Base-by-base conservation (phyloP, 2,888 invertebrate species). In the Dyspetes luteomarginatus region DNA sequence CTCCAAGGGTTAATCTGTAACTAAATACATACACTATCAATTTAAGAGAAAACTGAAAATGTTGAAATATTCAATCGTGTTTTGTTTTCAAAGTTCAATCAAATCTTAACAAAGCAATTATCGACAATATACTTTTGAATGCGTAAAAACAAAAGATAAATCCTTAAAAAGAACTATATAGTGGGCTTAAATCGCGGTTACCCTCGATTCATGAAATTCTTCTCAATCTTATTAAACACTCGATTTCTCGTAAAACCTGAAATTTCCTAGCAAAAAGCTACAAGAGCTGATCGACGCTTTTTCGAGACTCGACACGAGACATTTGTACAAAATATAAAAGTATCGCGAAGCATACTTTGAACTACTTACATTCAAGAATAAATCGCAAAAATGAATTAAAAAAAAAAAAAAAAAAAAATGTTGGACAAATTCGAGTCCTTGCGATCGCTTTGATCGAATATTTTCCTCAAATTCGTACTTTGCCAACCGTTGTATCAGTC, bases 391-490 rank as follows among this genome's bases (percentile, higher is more conserved):
- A 22, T 3, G 1, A 24, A 24, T 43, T 24, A 24, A 41, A 9
- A 5, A 15, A 62, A 15, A 0, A 36, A 36, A 30, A 30, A 19
- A 48, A 17, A 12, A 19, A 30, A n/a, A 1, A 19, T n/a, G 22
- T 22, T 5, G 28, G 50, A 9, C 50, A 26, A 65, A 5, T 30
- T 30, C 22, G n/a, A 30, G n/a, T 28, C 41, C 22, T 24, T 24
- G 15, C 28, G 2, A 12, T 50, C 55, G 55, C 55, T 73, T 55
- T 7, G 26, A 52, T 55, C 55, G 43, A 64, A 5, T 52, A 26
- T 64, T 26, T 43, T 17, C 50, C 24, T 64, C 22, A 28, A 43
- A 30, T 45, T 55, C n/a, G 48, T 48, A 50, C 12, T 43, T 69
- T n/a, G 28, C 28, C 26, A 58, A n/a, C 56, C 17, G 24, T 52